Evolutionary conservation across 2,113 vertebrate genomes (phyloP).

Genomic region (Gasterosteus nipponicus): DNA sequence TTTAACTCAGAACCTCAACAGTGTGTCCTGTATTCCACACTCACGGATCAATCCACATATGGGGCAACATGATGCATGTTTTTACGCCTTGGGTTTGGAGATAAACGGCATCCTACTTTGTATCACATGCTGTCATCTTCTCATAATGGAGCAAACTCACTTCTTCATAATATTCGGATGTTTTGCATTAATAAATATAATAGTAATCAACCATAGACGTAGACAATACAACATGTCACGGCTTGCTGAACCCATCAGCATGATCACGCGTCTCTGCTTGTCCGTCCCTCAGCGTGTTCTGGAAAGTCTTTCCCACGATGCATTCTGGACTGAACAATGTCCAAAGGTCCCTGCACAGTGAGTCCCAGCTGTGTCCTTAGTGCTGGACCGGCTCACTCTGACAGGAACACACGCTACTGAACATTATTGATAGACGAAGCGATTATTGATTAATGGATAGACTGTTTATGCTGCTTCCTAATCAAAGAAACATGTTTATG

Average conservation of each 20-base stretch:
- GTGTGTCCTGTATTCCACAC: slow-evolving; percentile 20
- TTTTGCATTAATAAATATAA: background rate
- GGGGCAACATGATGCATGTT: background rate
- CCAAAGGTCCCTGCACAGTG: too few relatives aligned
- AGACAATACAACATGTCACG: background rate
- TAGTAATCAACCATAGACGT: background rate
- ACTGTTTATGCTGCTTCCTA: too few relatives aligned
- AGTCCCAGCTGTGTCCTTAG: too few relatives aligned
- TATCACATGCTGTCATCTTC: background rate
- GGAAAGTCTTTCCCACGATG: background rate
- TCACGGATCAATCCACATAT: slow-evolving; percentile 5
- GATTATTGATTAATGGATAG: too few relatives aligned
- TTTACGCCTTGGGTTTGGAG: background rate
- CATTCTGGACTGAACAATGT: background rate
- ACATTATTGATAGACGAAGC: too few relatives aligned
- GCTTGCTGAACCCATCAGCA: background rate
- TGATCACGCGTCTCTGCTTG: background rate
- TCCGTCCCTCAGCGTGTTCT: too few relatives aligned
- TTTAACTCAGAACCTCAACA: background rate
- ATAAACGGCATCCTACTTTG: background rate
- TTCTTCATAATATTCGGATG: background rate
- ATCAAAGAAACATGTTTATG: too few relatives aligned
- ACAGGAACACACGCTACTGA: too few relatives aligned
- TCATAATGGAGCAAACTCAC: background rate
- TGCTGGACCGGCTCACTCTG: too few relatives aligned